phyloP scores from a whole-genome alignment of 2,797 vertebrate genomes.

The Gymnopithys bicolor region DNA sequence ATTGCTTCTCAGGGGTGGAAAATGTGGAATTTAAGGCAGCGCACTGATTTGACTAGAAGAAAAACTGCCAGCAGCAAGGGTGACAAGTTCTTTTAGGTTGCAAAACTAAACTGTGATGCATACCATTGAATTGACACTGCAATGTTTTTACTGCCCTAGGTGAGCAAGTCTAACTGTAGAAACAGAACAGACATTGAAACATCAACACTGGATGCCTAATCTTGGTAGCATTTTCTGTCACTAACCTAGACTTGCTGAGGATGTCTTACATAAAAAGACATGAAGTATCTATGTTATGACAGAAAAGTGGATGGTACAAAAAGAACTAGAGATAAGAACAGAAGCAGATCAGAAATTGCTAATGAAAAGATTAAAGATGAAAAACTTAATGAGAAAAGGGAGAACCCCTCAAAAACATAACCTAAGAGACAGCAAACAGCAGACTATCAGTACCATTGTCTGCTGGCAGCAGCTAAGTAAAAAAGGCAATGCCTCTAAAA shows the following conservation, averaged over 20 bases:
- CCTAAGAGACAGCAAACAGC: background rate
- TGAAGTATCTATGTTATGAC: background rate
- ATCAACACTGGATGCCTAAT: background rate
- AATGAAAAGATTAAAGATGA: background rate
- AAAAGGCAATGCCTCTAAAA: background rate
- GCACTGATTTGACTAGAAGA: background rate
- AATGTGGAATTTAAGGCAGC: background rate
- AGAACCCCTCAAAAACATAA: background rate
- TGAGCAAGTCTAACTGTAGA: background rate
- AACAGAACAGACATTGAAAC: background rate
- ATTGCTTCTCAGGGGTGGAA: background rate
- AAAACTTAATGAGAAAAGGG: background rate
- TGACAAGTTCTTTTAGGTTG: background rate
- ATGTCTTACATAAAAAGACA: background rate
- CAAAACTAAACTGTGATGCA: background rate
- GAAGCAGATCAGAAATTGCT: background rate
- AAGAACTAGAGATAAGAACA: background rate
- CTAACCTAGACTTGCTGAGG: background rate
- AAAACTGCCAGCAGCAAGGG: background rate
- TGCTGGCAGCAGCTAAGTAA: background rate
- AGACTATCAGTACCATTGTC: background rate
- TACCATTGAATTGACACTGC: background rate
- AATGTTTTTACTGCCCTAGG: background rate
- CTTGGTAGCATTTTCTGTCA: background rate
- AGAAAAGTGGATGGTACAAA: background rate